Conservation (phyloP, 2,113 vertebrate genomes). For the Hemicordylus capensis region DNA sequence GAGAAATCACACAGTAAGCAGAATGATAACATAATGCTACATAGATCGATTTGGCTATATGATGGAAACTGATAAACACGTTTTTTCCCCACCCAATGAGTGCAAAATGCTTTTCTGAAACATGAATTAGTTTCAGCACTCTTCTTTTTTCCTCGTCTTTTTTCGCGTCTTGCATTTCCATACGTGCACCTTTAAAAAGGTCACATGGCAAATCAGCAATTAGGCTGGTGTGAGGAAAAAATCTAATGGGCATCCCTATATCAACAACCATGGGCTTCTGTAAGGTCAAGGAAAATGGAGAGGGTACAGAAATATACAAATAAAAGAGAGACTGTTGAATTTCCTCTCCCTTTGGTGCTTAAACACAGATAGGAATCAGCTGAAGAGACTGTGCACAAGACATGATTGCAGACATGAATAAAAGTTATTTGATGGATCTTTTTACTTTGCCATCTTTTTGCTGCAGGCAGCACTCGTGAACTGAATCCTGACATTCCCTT, state of each 20-base stretch:
- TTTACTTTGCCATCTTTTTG: conserved; percentile 33
- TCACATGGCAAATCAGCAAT: not conserved
- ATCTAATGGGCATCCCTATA: not conserved
- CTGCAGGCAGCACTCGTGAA: not conserved
- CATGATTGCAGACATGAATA: conserved; percentile 30
- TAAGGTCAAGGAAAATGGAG: not conserved
- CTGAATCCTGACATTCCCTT: not conserved
- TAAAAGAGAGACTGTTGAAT: conserved; percentile 28
- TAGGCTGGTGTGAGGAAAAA: not conserved
- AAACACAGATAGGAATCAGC: conserved; percentile 24
- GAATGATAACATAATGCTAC: not conserved
- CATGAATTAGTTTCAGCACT: no score
- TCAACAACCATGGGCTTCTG: not conserved
- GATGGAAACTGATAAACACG: not conserved
- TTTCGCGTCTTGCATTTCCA: not conserved
- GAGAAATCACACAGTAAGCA: not conserved
- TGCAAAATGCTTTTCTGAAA: not conserved
- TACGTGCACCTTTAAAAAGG: not conserved
- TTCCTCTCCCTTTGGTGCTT: not conserved
- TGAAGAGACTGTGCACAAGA: conserved; percentile 7
- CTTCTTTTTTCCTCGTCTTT: not conserved
- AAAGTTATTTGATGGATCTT: conserved; percentile 39
- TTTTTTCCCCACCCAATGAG: accelerated
- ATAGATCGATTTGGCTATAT: not conserved
- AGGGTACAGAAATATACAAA: not conserved